Evolutionary conservation across 2,888 invertebrate species (phyloP), one percentile per base, ranked within the genome.

Genomic region (Tryphoninae sp.): DNA sequence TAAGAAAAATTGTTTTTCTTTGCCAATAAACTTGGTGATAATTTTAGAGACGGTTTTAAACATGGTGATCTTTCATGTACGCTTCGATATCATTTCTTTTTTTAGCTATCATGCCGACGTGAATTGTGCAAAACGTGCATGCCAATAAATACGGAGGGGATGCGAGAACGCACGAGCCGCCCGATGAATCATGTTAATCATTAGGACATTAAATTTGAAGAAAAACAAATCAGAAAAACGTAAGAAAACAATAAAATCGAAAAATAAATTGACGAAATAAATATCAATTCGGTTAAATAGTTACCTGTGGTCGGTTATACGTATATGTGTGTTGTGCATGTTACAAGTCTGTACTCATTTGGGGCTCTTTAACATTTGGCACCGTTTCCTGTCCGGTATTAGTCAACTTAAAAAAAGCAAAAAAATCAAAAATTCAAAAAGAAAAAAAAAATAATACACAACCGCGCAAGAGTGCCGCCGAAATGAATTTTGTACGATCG

Each of bases 261-360:
- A 84, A 83, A 80, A 75, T 45, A 76, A 80, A 83, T 75, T 71
- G 65, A 78, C 69, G 62, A 77, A 82, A 81, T 79, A 83, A 85
- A 86, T 81, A 83, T 82, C 82, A 88, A 88, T 83, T 86, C 85
- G 86, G 91, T 90, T 90, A 91, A 90, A 91, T 91, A 91, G 87
- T 91, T 91, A 91, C 91, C 91, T 91, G 90, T 86, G 88, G 87
- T 90, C 89, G 88, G 90, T 90, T 90, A 89, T 88, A 88, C 88
- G 89, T 90, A 69, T 88, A 90, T 91, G 89, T 90, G 88, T 89
- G 90, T 90, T 89, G 91, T 91, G 88, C 90, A 88, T 91, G 87
- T 91, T 91, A 91, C 91, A 91, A 91, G 89, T 91, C 91, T 90
- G 91, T 91, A 90, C 90, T 89, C 89, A 89, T 90, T 89, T 91